phyloP scores from a whole-genome alignment of 2,113 vertebrate genomes.

The Sporophila hypoxantha region DNA sequence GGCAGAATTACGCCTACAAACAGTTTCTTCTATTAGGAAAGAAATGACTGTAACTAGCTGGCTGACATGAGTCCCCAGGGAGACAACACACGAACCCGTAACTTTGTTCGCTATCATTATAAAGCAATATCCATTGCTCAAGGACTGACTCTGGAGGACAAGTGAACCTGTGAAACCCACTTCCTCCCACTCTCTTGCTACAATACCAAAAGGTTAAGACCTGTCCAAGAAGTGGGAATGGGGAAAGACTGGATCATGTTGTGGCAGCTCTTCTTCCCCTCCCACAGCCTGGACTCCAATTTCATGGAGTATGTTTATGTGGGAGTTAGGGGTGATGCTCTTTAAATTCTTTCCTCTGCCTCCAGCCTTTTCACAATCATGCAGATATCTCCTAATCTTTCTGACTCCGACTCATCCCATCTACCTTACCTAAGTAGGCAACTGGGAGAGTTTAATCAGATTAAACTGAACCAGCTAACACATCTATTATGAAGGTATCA shows the following conservation, averaged over 20 bases:
- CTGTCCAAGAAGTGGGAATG: neutral
- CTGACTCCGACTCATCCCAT: neutral
- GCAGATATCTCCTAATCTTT: neutral
- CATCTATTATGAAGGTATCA: neutral
- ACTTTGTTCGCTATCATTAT: neutral
- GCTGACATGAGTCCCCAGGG: neutral
- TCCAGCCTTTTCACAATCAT: neutral
- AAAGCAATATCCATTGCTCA: neutral
- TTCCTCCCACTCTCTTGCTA: neutral
- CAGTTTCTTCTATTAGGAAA: slow-evolving; percentile 24
- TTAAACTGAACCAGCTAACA: neutral
- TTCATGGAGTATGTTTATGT: neutral
- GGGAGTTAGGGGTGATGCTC: neutral
- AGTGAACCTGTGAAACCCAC: neutral
- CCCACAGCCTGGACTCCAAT: neutral
- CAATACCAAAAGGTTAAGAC: neutral
- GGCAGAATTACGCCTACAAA: slow-evolving; percentile 14
- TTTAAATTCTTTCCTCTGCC: neutral
- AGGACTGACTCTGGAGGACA: neutral
- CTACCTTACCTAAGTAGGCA: neutral
- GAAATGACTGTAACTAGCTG: neutral
- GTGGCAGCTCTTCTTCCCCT: neutral
- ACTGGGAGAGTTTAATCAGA: neutral
- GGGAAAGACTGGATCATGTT: neutral
- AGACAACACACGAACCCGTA: neutral